Evolutionary conservation across 37 sponge, comb jelly and placozoan genomes (phyloP).

Genomic region (Hormiphora californensis): DNA sequence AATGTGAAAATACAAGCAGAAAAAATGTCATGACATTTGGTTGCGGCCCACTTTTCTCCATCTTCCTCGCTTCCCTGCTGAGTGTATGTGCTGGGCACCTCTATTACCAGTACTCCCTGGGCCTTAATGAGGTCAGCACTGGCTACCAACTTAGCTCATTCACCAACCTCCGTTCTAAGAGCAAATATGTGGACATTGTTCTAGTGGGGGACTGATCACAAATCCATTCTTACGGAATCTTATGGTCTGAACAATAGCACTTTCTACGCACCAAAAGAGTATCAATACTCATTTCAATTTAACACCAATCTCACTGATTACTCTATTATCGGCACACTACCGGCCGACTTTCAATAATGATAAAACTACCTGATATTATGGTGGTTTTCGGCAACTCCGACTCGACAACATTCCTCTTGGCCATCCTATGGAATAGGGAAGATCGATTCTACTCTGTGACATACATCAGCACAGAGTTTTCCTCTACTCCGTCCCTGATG

Average conservation of each 20-base stretch:
- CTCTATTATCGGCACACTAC: not conserved
- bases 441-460: not conserved
- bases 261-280: not conserved
- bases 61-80: no score
- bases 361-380: constrained; percentile 45
- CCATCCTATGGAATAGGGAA: not conserved
- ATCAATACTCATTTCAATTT: not conserved
- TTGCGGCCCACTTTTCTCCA: no score
- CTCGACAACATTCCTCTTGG: not conserved
- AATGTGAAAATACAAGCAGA: no score
- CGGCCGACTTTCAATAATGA: constrained; percentile 24
- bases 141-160: not conserved
- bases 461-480: not conserved
- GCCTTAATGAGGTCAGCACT: not conserved
- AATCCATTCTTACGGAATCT: not conserved
- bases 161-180: not conserved
- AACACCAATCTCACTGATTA: not conserved
- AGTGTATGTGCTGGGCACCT: no score
- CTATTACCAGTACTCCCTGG: no score
- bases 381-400: not conserved
- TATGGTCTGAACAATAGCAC: not conserved
- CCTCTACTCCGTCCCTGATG: not conserved
- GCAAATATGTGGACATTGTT: not conserved
- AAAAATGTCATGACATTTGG: no score
- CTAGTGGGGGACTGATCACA: not conserved